Percentiles rank a stretch among this genome's conserved stretches.
phyloP scores from a whole-genome alignment of 2,113 vertebrate species.

The Myxocyprinus asiaticus region DNA sequence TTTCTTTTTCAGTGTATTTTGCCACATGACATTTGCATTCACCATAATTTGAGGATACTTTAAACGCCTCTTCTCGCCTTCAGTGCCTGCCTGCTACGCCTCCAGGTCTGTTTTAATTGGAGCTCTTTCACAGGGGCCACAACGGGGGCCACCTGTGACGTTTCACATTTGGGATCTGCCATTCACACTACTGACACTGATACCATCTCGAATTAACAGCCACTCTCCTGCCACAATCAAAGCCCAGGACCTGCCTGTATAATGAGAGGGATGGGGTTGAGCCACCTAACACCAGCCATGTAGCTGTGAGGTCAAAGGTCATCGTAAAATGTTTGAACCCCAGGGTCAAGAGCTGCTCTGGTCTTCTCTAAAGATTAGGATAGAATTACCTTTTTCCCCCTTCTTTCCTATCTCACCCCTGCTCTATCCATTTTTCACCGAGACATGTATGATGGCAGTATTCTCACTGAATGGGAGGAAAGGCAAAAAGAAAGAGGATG shows the following conservation, averaged over 20 bases:
- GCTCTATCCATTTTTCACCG: constrained; percentile 59
- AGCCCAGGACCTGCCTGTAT: constrained; percentile 32
- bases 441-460: constrained; percentile 62
- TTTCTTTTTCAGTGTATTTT: no score
- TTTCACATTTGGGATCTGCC: constrained; percentile 67
- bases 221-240: constrained; percentile 59
- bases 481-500: background rate
- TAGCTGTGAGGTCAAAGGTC: constrained; percentile 73
- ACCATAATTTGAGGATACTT: no score
- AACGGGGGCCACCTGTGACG: constrained; percentile 67
- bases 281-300: constrained; percentile 67
- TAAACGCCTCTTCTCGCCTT: constrained; percentile 4
- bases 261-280: constrained; percentile 45
- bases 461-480: constrained; percentile 59
- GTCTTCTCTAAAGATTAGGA: constrained; percentile 71
- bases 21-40: no score
- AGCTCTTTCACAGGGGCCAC: constrained; percentile 49
- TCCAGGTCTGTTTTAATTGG: constrained; percentile 39
- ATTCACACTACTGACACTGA: constrained; percentile 73
- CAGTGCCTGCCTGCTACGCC: constrained; percentile 9
- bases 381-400: constrained; percentile 68
- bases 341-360: constrained; percentile 71
- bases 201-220: constrained; percentile 77
- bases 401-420: constrained; percentile 56
- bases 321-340: constrained; percentile 75